Evolutionary conservation across 2,888 invertebrate species (phyloP), one percentile per base, ranked within the genome.

Genomic region (Pammene aurita): DNA sequence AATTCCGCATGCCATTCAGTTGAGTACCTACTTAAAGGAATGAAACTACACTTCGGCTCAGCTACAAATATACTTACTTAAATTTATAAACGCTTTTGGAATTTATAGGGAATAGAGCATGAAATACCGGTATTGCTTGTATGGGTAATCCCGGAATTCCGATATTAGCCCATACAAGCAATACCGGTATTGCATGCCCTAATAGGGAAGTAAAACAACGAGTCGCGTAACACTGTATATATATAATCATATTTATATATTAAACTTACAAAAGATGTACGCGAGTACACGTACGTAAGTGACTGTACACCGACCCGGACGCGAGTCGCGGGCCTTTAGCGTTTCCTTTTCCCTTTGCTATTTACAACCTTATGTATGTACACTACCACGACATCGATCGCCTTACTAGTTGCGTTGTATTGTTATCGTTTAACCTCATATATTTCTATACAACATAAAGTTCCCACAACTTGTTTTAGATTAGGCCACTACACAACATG

Each of bases 251-350:
- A 34, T 54, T n/a, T 80, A 78, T 74, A 79, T 75, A 77, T 77
- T 73, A 75, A 77, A 76, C 74, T 79, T 81, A 80, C 74, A 82
- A 82, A 83, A 82, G 71, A 81, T 79, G 76, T 80, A 83, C 82
- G 81, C 52, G 18, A 76, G 75, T 78, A 55, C 78, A 77, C 76
- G 76, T 56, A 67, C 52, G 13, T 63, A 48, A 64, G 57, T 56
- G 46, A 70, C 66, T 67, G 67, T 63, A 67, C 66, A 72, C 72
- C 55, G 56, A 46, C 26, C 57, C 52, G 60, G 65, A 62, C 57
- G 52, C n/a, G 35, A 64, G 57, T 46, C 50, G 48, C 62, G 57
- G 50, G 56, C 62, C 58, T 44, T 38, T 66, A 71, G 68, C 61
- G 65, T 66, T 68, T 61, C 48, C 50, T 66, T 62, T 62, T 69